Evolutionary conservation across 2,113 vertebrate species (phyloP), one percentile per base, ranked within the genome.

Genomic region (Pseudorectes ferrugineus): DNA sequence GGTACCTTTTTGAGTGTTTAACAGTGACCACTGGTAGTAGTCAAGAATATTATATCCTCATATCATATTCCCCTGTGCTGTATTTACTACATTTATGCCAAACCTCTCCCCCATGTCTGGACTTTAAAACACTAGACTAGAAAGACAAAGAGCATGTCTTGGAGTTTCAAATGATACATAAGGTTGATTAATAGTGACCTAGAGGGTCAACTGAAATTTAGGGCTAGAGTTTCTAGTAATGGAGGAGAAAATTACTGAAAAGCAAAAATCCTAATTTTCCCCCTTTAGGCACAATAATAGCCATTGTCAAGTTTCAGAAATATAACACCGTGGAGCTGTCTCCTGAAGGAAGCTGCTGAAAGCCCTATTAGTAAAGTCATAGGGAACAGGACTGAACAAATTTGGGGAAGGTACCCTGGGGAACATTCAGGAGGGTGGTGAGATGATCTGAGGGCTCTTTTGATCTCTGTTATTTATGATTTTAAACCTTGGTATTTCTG

Each of bases 241-340:
- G 65, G 94, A 81, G 86, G 83, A 92, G 91, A 97, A 95, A 95
- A 97, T 93, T 93, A 84, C 91, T 45, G 77, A 42, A 92, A 95
- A 92, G 83, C 15, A 86, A 77, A 92, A 92, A 70, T 92, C 59
- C 68, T 4, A 52, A 86, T 92, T 95, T 89, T 29, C 48, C n/a
- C 46, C 61, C 68, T 92, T 93, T 91, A 81, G 57, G 83, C 61
- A 91, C 83, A 94, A 77, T 95, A 96, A 97, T 92, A 89, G n/a
- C 65, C 68, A 86, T 92, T 94, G 92, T 96, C 80, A 93, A 86
- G 40, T 93, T 94, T 91, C 92, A 96, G 96, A 96, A 97, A 97
- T 65, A 84, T 11, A 94, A 97, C 80, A 91, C 94, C 21, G 0
- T 71, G 76, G 80, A 81, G 68, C 91, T 86, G 91, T 84, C 83